Conservation (phyloP, 2,888 invertebrate genomes). For the Altica lythri region DNA sequence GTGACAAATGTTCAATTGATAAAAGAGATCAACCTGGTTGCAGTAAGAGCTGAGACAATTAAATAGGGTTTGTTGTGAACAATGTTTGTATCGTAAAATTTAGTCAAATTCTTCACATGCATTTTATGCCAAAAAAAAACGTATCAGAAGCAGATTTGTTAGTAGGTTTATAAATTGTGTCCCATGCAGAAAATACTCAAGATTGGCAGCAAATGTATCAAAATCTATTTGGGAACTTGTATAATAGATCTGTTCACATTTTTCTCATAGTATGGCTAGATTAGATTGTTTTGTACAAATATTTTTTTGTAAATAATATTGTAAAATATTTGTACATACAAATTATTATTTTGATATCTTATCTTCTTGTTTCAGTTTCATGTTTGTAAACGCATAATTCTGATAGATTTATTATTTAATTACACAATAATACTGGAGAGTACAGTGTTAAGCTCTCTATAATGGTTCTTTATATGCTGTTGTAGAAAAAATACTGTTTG, state of each 20-base stretch:
- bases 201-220: neutral
- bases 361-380: too few species aligned
- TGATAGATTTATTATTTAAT: too few species aligned
- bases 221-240: neutral
- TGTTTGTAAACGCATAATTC: too few species aligned
- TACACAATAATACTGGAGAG: too few species aligned
- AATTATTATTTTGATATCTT: too few species aligned
- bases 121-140: conserved; percentile 11
- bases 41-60: conserved; percentile 43
- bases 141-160: neutral
- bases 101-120: conserved; percentile 12
- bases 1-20: conserved; percentile 55
- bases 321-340: too few species aligned
- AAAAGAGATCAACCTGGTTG: conserved; percentile 44
- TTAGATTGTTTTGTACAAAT: too few species aligned
- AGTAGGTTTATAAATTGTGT: conserved; percentile 12
- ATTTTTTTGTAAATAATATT: too few species aligned
- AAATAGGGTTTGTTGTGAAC: neutral
- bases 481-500: conserved; percentile 1
- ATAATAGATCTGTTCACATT: too few species aligned
- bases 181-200: conserved; percentile 14
- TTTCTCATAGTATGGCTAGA: too few species aligned
- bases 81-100: neutral
- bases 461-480: too few species aligned
- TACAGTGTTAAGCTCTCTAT: too few species aligned